A percentile compares a stretch with the other conserved stretches of the same genome.
Conservation (phyloP, 2,113 vertebrate species). For the Anolis sagrei region DNA sequence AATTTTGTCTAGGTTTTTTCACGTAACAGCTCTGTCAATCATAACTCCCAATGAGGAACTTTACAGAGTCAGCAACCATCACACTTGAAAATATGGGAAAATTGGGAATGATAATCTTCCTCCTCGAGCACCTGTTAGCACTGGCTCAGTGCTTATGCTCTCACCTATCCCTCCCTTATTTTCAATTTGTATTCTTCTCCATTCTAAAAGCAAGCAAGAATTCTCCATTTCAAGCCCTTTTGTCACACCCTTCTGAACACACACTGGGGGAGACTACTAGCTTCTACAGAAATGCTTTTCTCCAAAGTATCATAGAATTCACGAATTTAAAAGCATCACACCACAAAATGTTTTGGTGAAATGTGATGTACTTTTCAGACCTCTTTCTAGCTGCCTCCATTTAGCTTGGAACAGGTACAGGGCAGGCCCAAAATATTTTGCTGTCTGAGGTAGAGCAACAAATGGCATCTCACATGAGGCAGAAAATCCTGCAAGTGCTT, state of each 20-base stretch:
- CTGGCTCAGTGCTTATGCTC: neutral
- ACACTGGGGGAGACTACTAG: neutral
- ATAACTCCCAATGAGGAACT: neutral
- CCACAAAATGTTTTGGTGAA: neutral
- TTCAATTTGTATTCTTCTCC: neutral
- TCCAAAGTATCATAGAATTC: neutral
- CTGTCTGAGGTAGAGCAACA: neutral
- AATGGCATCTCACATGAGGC: neutral
- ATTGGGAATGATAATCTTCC: neutral
- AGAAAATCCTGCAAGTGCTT: neutral
- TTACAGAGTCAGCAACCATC: neutral
- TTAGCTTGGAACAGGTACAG: neutral
- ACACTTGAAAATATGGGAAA: neutral
- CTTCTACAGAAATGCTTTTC: neutral
- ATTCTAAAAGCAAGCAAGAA: neutral
- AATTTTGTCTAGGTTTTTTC: neutral
- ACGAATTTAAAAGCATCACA: slow-evolving; percentile 3
- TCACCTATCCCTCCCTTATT: no score
- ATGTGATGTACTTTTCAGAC: neutral
- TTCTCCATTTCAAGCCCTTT: neutral
- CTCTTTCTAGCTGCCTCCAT: neutral
- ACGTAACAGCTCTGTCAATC: slow-evolving; percentile 6
- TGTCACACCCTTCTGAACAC: neutral
- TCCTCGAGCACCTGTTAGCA: neutral
- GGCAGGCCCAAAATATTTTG: neutral